phyloP scores from a whole-genome alignment of 23 tunicate genomes.

The Oikopleura dioica region DNA sequence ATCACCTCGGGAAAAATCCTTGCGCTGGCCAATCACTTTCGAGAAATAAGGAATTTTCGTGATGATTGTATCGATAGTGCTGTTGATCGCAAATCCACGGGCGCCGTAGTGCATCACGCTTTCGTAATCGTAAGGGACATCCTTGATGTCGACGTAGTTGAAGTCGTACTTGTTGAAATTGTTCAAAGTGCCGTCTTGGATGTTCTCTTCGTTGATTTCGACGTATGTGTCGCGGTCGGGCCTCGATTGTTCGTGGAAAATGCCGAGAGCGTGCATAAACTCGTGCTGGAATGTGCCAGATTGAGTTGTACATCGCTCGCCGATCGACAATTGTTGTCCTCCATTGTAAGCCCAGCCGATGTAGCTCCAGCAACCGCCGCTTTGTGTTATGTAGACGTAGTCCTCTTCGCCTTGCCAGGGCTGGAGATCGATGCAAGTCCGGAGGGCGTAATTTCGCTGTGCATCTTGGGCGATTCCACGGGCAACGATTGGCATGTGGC shows the following conservation, averaged over 20 bases:
- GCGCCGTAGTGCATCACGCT: constrained; percentile 4
- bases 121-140: constrained; percentile 13
- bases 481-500: background rate
- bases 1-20: background rate
- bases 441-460: background rate
- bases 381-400: background rate
- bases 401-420: constrained; percentile 6
- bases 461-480: constrained; percentile 1
- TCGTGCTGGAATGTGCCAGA: constrained; percentile 12
- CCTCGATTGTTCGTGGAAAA: constrained; percentile 9
- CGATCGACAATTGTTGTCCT: constrained; percentile 5
- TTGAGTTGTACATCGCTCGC: background rate
- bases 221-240: constrained; percentile 8
- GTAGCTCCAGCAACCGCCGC: constrained; percentile 1
- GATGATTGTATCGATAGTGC: background rate
- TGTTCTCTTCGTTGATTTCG: background rate
- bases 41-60: constrained; percentile 5
- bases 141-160: background rate
- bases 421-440: background rate
- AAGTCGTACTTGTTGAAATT: background rate
- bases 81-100: background rate
- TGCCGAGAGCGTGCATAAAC: constrained; percentile 9
- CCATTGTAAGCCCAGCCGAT: background rate
- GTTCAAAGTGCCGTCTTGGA: background rate
- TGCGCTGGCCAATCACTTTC: background rate